phyloP scores from a whole-genome alignment of 2,113 vertebrate genomes.

The Poeciliopsis turrubarensis region DNA sequence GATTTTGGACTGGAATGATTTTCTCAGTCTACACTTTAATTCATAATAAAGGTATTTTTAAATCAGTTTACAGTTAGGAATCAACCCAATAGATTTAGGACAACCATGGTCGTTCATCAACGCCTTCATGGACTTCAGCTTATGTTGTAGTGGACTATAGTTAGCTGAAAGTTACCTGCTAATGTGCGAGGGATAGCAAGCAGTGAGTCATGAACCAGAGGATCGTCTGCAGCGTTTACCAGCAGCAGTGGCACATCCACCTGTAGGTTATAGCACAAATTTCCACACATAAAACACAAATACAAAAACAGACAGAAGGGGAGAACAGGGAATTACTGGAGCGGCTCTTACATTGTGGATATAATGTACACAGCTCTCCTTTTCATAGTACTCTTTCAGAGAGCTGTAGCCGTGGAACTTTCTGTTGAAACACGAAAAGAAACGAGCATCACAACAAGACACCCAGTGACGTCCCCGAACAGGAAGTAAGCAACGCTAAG shows the following conservation, averaged over 20 bases:
- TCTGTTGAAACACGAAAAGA: conserved; percentile 73
- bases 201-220: conserved; percentile 92
- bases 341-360: conserved; percentile 89
- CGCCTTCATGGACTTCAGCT: no score
- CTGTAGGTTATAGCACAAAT: conserved; percentile 64
- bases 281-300: conserved; percentile 1
- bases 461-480: neutral
- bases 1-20: no score
- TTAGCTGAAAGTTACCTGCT: conserved; percentile 83
- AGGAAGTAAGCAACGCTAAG: neutral
- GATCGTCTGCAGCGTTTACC: conserved; percentile 95
- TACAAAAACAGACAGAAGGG: neutral
- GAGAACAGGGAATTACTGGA: neutral
- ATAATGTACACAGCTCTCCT: conserved; percentile 95
- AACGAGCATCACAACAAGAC: neutral
- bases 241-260: conserved; percentile 94
- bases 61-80: no score
- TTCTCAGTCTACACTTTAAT: no score
- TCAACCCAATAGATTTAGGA: no score
- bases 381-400: conserved; percentile 97
- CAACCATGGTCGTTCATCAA: no score
- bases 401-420: conserved; percentile 95
- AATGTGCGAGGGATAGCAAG: conserved; percentile 95
- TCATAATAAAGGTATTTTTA: no score
- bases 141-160: no score